Evolutionary conservation across 2,797 vertebrate genomes (phyloP), one percentile per base, ranked within the genome.

Genomic region (Poecilia velifera): DNA sequence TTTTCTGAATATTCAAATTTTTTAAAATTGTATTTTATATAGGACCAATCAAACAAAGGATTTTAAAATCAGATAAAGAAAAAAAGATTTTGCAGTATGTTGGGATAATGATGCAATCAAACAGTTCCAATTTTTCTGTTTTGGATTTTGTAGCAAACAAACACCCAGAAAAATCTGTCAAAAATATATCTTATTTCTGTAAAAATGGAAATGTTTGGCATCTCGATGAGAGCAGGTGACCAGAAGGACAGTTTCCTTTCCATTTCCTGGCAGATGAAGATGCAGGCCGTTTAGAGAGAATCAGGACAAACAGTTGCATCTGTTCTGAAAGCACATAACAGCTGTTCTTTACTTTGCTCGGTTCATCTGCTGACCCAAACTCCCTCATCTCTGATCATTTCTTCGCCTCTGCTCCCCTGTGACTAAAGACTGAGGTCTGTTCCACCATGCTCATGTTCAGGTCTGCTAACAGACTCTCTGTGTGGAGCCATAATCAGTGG

Each of bases 401-500:
- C 82, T 36, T 22, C 6, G 28, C 34, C 71, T 68, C 66, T 76
- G 31, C 68, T 85, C 73, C 57, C 77, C 72, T 45, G 49, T 76
- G 62, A 84, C 62, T 53, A 34, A 80, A 36, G 36, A 74, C 57
- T 74, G 14, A 80, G 73, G 51, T 62, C 77, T 8, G 62, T 18
- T 64, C 6, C 31, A 36, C 34, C 6, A 12, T 43, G 77, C 71
- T 59, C 28, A 39, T 74, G 25, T 79, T 74, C 6, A 43, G 62
- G 16, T 72, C 72, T 74, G 25, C 51, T 82, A 79, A 86, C 72
- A 59, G 80, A 82, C 89, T 78, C 34, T 41, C 80, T 68, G 57
- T 57, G 74, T 62, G 45, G 72, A 36, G 81, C 49, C 10, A 47
- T 72, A 18, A 66, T 76, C 72, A 73, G 18, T 66, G 66, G 14